These are phyloP conservation scores for Watsonalla cultraria DNA, from an alignment of 2,888 invertebrate species.

Conservation along the genomic window DNA sequence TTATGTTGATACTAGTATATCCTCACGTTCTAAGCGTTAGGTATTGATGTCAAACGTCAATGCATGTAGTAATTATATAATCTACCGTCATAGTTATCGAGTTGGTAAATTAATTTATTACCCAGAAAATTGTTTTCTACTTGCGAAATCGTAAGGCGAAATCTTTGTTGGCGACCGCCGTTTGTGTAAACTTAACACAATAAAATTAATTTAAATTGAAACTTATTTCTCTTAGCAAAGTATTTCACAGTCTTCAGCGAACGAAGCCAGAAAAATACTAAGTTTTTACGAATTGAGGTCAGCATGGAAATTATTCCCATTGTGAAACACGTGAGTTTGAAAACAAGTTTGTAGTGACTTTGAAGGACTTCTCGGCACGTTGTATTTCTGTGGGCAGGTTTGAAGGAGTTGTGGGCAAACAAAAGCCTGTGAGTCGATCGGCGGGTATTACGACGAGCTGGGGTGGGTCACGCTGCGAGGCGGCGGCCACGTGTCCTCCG, in stretches of 20 bases:
- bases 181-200: constrained; percentile 4
- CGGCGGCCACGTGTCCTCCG: constrained; percentile 31
- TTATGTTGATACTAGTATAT: neutral
- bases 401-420: constrained; percentile 55
- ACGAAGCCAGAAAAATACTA: constrained; percentile 39
- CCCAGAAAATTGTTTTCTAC: neutral
- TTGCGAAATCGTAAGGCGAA: neutral
- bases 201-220: constrained; percentile 7
- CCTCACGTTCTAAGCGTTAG: neutral
- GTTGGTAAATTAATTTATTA: no score
- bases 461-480: constrained; percentile 6
- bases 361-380: constrained; percentile 59
- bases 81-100: neutral
- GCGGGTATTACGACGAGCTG: constrained; percentile 16
- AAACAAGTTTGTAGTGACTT: constrained; percentile 53
- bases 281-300: constrained; percentile 30
- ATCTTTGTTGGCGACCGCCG: constrained; percentile 3
- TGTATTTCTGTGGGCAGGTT: constrained; percentile 33
- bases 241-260: constrained; percentile 28
- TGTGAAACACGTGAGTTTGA: constrained; percentile 52
- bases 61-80: no score
- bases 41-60: neutral
- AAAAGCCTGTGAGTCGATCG: constrained; percentile 37
- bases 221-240: constrained; percentile 12
- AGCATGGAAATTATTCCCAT: constrained; percentile 41